These are phyloP conservation scores for Eretmochelys imbricata DNA, from an alignment of 2,113 vertebrate genomes.

Conservation along the genomic window DNA sequence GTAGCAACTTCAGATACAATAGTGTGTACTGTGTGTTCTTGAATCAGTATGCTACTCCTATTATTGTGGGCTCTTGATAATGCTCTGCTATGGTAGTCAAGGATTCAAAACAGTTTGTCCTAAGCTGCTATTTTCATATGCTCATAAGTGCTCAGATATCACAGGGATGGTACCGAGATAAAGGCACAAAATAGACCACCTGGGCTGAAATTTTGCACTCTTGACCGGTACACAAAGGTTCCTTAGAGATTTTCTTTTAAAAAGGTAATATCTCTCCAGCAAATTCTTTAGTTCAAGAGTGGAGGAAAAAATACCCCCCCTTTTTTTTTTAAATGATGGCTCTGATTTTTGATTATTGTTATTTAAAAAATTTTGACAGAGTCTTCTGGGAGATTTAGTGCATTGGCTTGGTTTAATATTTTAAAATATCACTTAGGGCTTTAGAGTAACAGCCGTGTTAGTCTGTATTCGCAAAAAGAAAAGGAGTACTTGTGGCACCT, in stretches of 20 bases:
- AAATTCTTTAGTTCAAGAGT: not conserved
- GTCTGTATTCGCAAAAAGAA: no score
- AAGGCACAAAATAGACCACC: not conserved
- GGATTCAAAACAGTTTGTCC: not conserved
- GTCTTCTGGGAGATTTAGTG: not conserved
- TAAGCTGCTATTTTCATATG: not conserved
- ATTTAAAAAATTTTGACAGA: not conserved
- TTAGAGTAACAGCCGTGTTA: no score
- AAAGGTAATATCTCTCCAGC: not conserved
- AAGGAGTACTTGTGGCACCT: no score
- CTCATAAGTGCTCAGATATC: not conserved
- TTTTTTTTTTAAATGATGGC: not conserved
- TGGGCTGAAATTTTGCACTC: not conserved
- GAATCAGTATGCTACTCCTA: not conserved
- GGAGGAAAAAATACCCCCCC: not conserved
- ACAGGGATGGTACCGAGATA: not conserved
- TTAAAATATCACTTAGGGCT: not conserved
- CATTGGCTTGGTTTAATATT: not conserved
- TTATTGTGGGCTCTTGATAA: not conserved
- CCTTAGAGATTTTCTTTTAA: not conserved
- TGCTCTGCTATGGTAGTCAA: not conserved
- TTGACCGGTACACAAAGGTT: not conserved
- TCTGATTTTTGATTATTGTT: not conserved
- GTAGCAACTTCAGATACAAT: not conserved
- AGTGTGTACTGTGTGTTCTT: not conserved